A percentile compares a stretch with the other conserved stretches of the same genome.
Evolutionary conservation across 2,113 vertebrate genomes (phyloP).

Genomic region (Pteronura brasiliensis): DNA sequence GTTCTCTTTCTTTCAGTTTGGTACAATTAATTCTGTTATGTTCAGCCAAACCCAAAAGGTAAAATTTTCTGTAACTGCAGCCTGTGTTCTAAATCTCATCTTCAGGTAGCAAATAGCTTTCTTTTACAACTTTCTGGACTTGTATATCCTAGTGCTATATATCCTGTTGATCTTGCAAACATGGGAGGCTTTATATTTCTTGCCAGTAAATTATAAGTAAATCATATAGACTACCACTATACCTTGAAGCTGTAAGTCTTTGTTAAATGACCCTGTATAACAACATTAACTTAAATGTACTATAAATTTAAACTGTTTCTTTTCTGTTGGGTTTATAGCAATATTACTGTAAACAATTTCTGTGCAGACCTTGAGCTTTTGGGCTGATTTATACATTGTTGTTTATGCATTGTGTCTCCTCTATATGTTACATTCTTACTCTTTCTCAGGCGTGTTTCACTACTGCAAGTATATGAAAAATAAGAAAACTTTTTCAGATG

Average conservation of each 20-base stretch:
- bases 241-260: slow-evolving; percentile 38
- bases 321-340: background rate
- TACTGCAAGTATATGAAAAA: background rate
- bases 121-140: background rate
- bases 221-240: background rate
- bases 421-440: background rate
- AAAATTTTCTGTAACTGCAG: background rate
- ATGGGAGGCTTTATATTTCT: background rate
- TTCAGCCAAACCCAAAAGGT: background rate
- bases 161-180: background rate
- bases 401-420: background rate
- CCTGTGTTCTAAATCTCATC: background rate
- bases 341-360: slow-evolving; percentile 36
- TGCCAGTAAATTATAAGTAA: slow-evolving; percentile 14
- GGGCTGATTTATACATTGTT: background rate
- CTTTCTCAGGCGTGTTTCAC: background rate
- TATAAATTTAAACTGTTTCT: slow-evolving; percentile 31
- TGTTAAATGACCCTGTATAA: slow-evolving; percentile 40
- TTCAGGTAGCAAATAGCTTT: background rate
- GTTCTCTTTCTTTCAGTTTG: background rate
- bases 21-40: background rate
- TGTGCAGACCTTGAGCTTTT: background rate
- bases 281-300: slow-evolving; percentile 40
- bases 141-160: background rate
- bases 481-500: background rate